A percentile compares a stretch with the other conserved stretches of the same genome.
These are phyloP conservation scores for Takifugu rubripes DNA, from an alignment of 2,797 vertebrate genomes.

Conservation along the genomic window DNA sequence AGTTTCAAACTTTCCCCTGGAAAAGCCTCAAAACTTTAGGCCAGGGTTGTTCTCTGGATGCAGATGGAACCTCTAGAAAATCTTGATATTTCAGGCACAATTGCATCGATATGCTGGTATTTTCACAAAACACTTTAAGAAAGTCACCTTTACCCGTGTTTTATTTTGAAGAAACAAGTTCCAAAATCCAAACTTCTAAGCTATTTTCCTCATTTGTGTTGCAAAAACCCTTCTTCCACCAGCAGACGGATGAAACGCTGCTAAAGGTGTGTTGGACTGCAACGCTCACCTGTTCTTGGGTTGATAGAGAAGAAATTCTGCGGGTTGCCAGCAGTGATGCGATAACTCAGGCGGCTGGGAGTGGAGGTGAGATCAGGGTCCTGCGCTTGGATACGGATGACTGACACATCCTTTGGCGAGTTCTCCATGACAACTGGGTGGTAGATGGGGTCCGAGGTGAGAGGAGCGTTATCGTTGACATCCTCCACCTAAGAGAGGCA, in stretches of 20 bases:
- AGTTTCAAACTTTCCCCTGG: slow-evolving; percentile 55
- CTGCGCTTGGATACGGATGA: slow-evolving; percentile 91
- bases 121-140: neutral
- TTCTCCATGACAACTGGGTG: slow-evolving; percentile 91
- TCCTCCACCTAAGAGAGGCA: slow-evolving; percentile 82
- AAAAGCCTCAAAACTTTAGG: slow-evolving; percentile 20
- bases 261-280: neutral
- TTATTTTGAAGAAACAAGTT: neutral
- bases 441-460: slow-evolving; percentile 95
- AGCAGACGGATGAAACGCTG: no score
- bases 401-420: slow-evolving; percentile 91
- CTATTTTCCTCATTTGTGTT: slow-evolving; percentile 14
- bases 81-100: slow-evolving; percentile 10
- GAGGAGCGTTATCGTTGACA: slow-evolving; percentile 93
- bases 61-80: slow-evolving; percentile 28
- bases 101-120: neutral
- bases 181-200: neutral
- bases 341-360: slow-evolving; percentile 83
- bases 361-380: slow-evolving; percentile 87
- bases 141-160: no score
- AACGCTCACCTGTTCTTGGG: slow-evolving; percentile 86
- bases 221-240: slow-evolving; percentile 16
- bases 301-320: slow-evolving; percentile 98
- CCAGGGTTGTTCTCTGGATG: slow-evolving; percentile 17
- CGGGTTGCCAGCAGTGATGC: slow-evolving; percentile 94